These are phyloP conservation scores for Arctocebus calabarensis DNA, from an alignment of 2,797 vertebrate species.

Conservation along the genomic window DNA sequence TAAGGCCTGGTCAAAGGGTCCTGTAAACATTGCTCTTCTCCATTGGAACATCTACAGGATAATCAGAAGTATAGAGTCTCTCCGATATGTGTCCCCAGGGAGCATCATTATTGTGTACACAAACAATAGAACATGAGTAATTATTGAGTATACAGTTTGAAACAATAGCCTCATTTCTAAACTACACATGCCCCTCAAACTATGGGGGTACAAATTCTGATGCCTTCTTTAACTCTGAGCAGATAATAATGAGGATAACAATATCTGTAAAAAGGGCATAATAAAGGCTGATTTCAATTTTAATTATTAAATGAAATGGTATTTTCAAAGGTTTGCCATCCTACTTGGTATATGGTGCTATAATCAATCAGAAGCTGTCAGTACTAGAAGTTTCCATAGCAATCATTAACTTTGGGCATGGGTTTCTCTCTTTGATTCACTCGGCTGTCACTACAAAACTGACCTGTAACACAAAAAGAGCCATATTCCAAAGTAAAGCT, in stretches of 20 bases:
- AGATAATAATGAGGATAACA: background rate
- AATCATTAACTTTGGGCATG: background rate
- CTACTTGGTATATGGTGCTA: background rate
- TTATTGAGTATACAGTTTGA: background rate
- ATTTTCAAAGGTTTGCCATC: background rate
- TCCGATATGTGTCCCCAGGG: background rate
- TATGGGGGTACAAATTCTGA: background rate
- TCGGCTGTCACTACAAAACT: background rate
- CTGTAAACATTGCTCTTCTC: background rate
- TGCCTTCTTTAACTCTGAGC: background rate
- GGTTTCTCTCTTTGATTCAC: background rate
- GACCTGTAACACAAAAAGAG: background rate
- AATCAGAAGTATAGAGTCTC: background rate
- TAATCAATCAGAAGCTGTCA: background rate
- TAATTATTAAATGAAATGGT: conserved; percentile 36
- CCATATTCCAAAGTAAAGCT: background rate
- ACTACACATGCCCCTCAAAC: background rate
- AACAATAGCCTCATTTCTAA: background rate
- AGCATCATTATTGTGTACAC: background rate
- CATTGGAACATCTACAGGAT: background rate
- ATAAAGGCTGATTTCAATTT: background rate
- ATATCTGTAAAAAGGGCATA: background rate
- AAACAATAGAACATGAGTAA: background rate
- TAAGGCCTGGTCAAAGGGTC: background rate
- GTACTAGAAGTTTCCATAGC: background rate